Percentiles rank a stretch among this genome's conserved stretches.
These are phyloP conservation scores for Aspidoscelis tigris DNA, from an alignment of 2,113 vertebrate species.

Conservation along the genomic window DNA sequence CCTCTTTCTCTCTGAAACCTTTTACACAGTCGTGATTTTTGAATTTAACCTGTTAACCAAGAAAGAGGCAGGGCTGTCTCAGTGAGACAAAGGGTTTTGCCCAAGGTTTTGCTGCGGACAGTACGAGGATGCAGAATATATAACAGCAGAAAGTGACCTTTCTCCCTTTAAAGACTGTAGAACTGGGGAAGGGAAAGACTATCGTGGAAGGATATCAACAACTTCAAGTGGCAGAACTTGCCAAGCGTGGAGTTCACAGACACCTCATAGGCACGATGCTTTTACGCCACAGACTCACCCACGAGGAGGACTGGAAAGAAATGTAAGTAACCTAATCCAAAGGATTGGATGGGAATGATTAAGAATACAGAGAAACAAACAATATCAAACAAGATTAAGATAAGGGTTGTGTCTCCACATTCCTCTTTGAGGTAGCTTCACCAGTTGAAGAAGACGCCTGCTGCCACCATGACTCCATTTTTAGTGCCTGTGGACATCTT, in stretches of 20 bases:
- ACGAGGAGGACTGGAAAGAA: conserved; percentile 81
- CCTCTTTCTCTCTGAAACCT: too few relatives aligned
- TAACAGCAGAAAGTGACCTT: neutral
- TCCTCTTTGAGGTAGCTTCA: too few relatives aligned
- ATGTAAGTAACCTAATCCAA: conserved; percentile 76
- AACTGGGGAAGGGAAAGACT: conserved; percentile 75
- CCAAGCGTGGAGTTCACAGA: conserved; percentile 87
- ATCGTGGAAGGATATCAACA: conserved; percentile 84
- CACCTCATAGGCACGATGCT: conserved; percentile 81
- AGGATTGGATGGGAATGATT: neutral
- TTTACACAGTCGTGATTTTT: neutral
- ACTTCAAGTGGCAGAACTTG: conserved; percentile 83
- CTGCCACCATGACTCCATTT: too few relatives aligned
- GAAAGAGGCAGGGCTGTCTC: too few relatives aligned
- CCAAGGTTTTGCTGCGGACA: too few relatives aligned
- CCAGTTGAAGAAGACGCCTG: too few relatives aligned
- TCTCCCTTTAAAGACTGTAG: conserved; percentile 82
- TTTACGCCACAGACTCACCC: conserved; percentile 85
- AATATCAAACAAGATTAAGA: neutral
- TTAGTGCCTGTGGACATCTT: too few relatives aligned
- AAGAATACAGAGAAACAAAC: neutral
- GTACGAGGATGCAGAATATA: neutral
- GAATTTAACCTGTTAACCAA: neutral
- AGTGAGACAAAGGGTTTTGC: too few relatives aligned
- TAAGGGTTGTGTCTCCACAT: neutral